Evolutionary conservation across 2,888 invertebrate species (phyloP).

Genomic region (Noctua janthina): DNA sequence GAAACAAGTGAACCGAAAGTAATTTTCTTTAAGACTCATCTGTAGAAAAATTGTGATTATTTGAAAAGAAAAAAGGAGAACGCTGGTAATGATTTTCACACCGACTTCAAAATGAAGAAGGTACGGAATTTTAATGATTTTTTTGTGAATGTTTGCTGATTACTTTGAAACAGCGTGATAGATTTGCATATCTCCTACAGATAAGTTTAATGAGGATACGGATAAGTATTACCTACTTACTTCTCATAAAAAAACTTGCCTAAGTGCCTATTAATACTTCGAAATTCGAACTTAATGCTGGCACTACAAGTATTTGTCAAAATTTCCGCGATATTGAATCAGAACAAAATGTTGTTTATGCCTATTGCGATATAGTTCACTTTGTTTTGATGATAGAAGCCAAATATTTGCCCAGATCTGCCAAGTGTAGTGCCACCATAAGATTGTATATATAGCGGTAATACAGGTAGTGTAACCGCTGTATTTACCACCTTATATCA

Average conservation of each 20-base stretch:
- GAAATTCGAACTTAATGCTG: background rate
- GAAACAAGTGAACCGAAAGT: constrained; percentile 76
- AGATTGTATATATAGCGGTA: background rate
- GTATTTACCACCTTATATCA: too few species aligned
- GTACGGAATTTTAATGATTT: constrained; percentile 48
- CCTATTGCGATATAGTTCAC: too few species aligned
- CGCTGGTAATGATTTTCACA: constrained; percentile 78
- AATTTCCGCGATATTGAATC: too few species aligned
- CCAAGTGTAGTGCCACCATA: too few species aligned
- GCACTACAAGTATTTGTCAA: too few species aligned
- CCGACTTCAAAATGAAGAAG: constrained; percentile 55
- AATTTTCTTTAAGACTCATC: constrained; percentile 77
- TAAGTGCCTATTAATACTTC: constrained; percentile 17
- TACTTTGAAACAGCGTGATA: constrained; percentile 50
- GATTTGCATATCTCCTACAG: constrained; percentile 46
- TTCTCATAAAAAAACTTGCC: constrained; percentile 1
- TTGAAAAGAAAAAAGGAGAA: constrained; percentile 78
- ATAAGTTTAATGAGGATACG: constrained; percentile 36
- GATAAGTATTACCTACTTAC: background rate
- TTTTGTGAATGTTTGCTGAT: constrained; percentile 63
- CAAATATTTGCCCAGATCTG: too few species aligned
- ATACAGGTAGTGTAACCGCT: too few species aligned
- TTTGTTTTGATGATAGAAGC: too few species aligned
- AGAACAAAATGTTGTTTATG: too few species aligned
- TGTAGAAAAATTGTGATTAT: constrained; percentile 76